Conservation (phyloP, 2,888 invertebrate species). For the Crossocerus cetratus region DNA sequence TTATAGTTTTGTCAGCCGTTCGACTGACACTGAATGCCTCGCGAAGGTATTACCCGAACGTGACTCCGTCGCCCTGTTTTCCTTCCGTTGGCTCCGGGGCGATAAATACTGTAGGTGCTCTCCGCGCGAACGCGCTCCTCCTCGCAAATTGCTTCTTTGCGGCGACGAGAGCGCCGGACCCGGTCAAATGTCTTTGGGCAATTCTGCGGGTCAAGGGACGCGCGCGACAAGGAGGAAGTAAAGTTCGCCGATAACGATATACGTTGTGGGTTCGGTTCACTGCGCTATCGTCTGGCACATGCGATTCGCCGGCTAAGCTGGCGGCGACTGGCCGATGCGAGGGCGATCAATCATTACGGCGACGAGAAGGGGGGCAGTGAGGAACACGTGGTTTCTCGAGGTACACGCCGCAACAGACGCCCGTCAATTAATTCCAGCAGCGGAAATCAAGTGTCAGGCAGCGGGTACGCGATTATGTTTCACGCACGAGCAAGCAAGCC, state of each 20-base stretch:
- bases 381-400: too few relatives aligned
- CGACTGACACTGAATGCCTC: not conserved
- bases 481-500: too few relatives aligned
- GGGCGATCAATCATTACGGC: too few relatives aligned
- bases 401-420: too few relatives aligned
- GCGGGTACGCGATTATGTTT: too few relatives aligned
- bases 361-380: too few relatives aligned
- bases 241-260: not conserved
- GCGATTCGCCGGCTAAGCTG: too few relatives aligned
- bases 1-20: slow-evolving; percentile 1
- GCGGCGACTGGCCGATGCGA: too few relatives aligned
- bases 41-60: not conserved
- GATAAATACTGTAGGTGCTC: not conserved
- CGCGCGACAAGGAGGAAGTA: not conserved
- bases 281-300: too few relatives aligned
- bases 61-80: not conserved
- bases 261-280: not conserved
- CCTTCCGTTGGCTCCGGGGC: not conserved
- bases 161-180: too few relatives aligned
- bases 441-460: too few relatives aligned
- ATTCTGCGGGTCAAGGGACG: not conserved
- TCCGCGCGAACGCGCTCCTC: not conserved
- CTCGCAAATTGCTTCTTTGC: not conserved
- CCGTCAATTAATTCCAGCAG: too few relatives aligned
- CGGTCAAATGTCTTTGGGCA: not conserved